A percentile compares a stretch with the other conserved stretches of the same genome.
Evolutionary conservation across 2,888 invertebrate species (phyloP).

Genomic region (Nebria brevicollis): DNA sequence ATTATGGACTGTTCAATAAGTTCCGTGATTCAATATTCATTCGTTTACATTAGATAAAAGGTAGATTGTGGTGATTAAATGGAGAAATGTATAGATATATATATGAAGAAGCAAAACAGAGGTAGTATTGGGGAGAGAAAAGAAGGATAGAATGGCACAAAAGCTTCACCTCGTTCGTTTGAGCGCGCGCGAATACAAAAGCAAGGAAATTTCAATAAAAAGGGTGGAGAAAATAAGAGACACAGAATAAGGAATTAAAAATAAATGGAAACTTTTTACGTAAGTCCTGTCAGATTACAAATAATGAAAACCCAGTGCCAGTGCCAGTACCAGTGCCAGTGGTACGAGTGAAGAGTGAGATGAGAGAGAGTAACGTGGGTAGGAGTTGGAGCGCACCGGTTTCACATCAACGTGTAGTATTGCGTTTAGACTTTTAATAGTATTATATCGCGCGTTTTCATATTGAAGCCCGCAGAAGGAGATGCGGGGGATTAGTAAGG

Average conservation of each 20-base stretch:
- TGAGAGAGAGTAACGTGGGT: too few relatives aligned
- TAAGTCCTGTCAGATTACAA: slow-evolving; percentile 64
- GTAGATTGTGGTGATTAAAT: too few relatives aligned
- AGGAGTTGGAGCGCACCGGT: too few relatives aligned
- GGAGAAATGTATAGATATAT: too few relatives aligned
- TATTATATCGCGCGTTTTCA: slow-evolving; percentile 60
- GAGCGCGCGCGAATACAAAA: not conserved
- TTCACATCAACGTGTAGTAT: slow-evolving; percentile 53
- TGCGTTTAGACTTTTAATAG: slow-evolving; percentile 65
- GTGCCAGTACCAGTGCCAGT: too few relatives aligned
- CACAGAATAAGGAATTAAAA: slow-evolving; percentile 64
- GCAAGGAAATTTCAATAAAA: slow-evolving; percentile 60
- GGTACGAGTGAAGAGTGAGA: slow-evolving; percentile 29
- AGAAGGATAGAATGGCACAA: too few relatives aligned
- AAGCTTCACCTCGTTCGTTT: not conserved
- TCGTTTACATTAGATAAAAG: too few relatives aligned
- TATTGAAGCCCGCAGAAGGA: slow-evolving; percentile 35
- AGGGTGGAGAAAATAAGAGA: slow-evolving; percentile 53
- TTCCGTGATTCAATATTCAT: too few relatives aligned
- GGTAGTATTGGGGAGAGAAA: too few relatives aligned
- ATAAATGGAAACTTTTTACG: slow-evolving; percentile 65
- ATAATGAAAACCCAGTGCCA: slow-evolving; percentile 61
- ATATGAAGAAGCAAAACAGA: too few relatives aligned
- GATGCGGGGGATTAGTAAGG: slow-evolving; percentile 46
- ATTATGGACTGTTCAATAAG: too few relatives aligned